Base-by-base conservation (phyloP, 2,888 invertebrate species). In the Agriopis marginaria region DNA sequence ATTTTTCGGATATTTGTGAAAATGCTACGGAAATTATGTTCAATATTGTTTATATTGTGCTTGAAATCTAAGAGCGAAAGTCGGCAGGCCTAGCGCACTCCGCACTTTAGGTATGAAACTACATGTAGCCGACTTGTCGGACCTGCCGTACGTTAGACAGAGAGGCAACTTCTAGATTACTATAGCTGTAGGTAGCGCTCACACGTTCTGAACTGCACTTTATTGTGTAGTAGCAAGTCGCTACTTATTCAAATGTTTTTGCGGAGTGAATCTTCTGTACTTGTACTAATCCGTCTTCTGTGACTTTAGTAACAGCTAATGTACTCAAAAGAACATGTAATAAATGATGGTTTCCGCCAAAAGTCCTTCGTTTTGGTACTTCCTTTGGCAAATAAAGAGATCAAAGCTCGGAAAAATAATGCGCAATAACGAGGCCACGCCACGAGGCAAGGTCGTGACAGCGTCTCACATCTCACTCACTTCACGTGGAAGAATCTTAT, bases 351-450 rank as follows among this genome's bases (percentile, higher is more conserved):
- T 54, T 54, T 54, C 51, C 42, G 61, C 40, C 59, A 40, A 61
- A 55, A 55, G 61, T 42, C 60, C 42, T 61, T 61, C 50, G 56
- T 45, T 44, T 56, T 44, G 10, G 17, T 51, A 68, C 63, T 54
- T 54, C 63, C 44, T 56, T 47, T 54, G 51, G 53, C 69, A 65
- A 61, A 65, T 65, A 69, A 69, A 47, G 69, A 65, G 69, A 65
- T 65, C 65, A 69, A 69, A 69, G 61, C 69, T 65, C 65, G 55
- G 23, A 50, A 50, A 62, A 56, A 62, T 69, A 69, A 65, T 42
- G 56, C 69, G 69, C 69, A 69, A 64, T 69, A 69, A 54, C 32
- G 54, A 64, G 69, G 60, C 65, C 65, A 56, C 56, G 32, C 61
- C 65, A 56, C 56, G 32, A 32, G n/a, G 14, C 60, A 56, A 65